phyloP scores from a whole-genome alignment of 1,140 invertebrate species.

The Drosophila pectinifera region DNA sequence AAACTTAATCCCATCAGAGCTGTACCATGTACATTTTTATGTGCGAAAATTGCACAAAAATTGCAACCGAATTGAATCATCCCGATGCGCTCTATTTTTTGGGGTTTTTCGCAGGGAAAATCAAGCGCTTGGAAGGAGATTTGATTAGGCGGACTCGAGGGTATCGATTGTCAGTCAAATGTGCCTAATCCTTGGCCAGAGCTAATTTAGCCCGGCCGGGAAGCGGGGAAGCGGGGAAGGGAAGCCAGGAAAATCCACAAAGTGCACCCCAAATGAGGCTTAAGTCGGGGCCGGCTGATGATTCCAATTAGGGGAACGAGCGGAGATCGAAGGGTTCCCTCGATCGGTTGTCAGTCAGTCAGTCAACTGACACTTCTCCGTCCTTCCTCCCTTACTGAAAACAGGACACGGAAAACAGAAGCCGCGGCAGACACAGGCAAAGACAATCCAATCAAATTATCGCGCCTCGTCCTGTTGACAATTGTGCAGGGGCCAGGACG shows the following conservation, averaged over 20 bases:
- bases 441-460: constrained; percentile 85
- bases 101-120: constrained; percentile 62
- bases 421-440: constrained; percentile 33
- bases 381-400: constrained; percentile 4
- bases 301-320: constrained; percentile 79
- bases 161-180: constrained; percentile 83
- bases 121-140: constrained; percentile 84
- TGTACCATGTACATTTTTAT: constrained; percentile 42
- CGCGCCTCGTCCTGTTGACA: constrained; percentile 79
- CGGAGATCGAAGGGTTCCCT: constrained; percentile 52
- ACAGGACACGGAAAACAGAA: constrained; percentile 10
- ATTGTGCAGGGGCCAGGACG: constrained; percentile 34
- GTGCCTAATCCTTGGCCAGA: constrained; percentile 77
- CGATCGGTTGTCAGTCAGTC: constrained; percentile 74
- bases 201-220: constrained; percentile 59
- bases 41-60: constrained; percentile 64
- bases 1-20: constrained; percentile 82
- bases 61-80: constrained; percentile 46
- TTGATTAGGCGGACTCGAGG: constrained; percentile 69
- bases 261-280: constrained; percentile 84
- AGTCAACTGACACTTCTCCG: constrained; percentile 75
- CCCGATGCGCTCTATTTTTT: constrained; percentile 30
- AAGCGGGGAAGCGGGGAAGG: constrained; percentile 40
- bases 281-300: constrained; percentile 82
- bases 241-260: constrained; percentile 83